A percentile compares a stretch with the other conserved stretches of the same genome.
Evolutionary conservation across 2,113 vertebrate species (phyloP).

Genomic region (Petrocephalus microphthalmus): DNA sequence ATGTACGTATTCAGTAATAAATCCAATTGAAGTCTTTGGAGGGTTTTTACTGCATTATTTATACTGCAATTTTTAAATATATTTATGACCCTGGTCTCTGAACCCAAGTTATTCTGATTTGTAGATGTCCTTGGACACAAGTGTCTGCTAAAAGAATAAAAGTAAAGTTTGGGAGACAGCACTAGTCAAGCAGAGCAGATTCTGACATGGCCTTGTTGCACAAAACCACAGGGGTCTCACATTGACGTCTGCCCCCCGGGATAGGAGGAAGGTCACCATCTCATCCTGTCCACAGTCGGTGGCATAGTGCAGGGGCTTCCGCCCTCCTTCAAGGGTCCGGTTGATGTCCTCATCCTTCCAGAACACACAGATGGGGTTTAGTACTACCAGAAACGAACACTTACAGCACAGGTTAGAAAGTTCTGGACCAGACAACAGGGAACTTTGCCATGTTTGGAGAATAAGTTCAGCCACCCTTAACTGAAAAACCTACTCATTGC

Average conservation of each 20-base stretch:
- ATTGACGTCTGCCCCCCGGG: constrained; percentile 89
- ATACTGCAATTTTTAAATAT: background rate
- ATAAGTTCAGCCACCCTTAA: background rate
- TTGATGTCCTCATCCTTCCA: constrained; percentile 83
- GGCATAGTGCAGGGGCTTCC: constrained; percentile 88
- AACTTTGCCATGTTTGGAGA: background rate
- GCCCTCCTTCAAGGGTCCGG: constrained; percentile 76
- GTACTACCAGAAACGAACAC: background rate
- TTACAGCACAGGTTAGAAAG: background rate
- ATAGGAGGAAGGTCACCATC: constrained; percentile 80
- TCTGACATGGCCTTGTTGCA: background rate
- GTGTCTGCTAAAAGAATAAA: background rate
- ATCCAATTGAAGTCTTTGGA: background rate
- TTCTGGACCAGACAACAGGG: background rate
- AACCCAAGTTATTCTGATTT: background rate
- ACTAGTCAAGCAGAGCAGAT: background rate
- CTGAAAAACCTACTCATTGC: background rate
- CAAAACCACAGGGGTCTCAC: constrained; percentile 54
- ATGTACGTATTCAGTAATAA: background rate
- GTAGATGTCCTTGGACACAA: background rate
- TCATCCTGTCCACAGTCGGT: constrained; percentile 85
- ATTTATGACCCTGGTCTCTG: background rate
- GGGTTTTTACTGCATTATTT: background rate
- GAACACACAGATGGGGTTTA: background rate
- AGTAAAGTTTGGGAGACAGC: background rate